Percentiles rank a stretch among this genome's conserved stretches.
phyloP scores from a whole-genome alignment of 2,888 invertebrate species.

The Plusia festucae region DNA sequence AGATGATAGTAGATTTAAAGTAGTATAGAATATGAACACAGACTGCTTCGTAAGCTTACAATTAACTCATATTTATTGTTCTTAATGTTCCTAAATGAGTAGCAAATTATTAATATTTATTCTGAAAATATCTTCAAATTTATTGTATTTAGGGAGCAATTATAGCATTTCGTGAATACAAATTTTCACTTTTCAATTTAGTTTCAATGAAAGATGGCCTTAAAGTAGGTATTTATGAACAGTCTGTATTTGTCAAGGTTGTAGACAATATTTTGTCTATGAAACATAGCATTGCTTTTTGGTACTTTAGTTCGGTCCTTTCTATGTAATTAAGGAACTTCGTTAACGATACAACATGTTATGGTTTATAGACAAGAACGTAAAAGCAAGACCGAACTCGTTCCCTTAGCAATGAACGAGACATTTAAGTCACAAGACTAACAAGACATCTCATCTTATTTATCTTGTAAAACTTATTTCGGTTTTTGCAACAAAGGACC shows the following conservation, averaged over 20 bases:
- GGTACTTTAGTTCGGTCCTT: neutral
- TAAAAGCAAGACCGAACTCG: constrained; percentile 20
- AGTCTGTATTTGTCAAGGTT: constrained; percentile 19
- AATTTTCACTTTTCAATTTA: neutral
- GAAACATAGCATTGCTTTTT: constrained; percentile 3
- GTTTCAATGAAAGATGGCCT: neutral
- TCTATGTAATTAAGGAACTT: neutral
- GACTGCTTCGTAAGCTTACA: constrained; percentile 31
- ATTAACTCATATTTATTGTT: neutral
- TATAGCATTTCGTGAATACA: neutral
- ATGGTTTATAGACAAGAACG: constrained; percentile 9
- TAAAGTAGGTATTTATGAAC: constrained; percentile 18
- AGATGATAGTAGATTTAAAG: constrained; percentile 46
- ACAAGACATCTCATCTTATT: constrained; percentile 43
- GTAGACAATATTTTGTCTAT: constrained; percentile 6
- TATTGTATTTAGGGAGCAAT: no score
- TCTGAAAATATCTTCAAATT: no score
- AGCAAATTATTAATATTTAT: no score
- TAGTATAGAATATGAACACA: constrained; percentile 25
- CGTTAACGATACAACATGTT: constrained; percentile 12
- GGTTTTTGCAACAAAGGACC: constrained; percentile 32
- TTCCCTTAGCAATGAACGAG: constrained; percentile 18
- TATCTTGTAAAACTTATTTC: constrained; percentile 41
- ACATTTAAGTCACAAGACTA: constrained; percentile 24
- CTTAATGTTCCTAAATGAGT: neutral